A percentile compares a stretch with the other conserved stretches of the same genome.
Evolutionary conservation across 2,888 invertebrate species (phyloP).

Genomic region (Drosophila setosimentum): DNA sequence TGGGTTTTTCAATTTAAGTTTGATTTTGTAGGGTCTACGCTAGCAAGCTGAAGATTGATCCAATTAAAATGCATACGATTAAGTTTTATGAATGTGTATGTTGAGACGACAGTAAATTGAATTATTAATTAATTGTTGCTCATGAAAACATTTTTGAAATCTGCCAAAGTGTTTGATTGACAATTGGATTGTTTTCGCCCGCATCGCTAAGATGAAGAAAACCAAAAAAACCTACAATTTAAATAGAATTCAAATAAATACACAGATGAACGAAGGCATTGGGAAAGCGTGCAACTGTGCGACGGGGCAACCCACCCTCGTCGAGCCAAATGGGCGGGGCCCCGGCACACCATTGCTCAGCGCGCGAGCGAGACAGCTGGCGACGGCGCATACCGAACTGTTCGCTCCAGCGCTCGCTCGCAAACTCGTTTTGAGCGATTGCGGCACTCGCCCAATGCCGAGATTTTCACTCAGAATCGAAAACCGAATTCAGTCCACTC

Average conservation of each 20-base stretch:
- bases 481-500: slow-evolving; percentile 47
- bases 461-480: slow-evolving; percentile 69
- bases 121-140: slow-evolving; percentile 61
- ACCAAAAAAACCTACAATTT: background rate
- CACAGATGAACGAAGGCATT: background rate
- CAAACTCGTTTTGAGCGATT: slow-evolving; percentile 63
- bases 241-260: slow-evolving; percentile 23
- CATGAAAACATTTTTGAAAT: slow-evolving; percentile 37
- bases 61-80: slow-evolving; percentile 38
- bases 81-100: slow-evolving; percentile 52
- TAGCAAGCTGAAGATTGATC: slow-evolving; percentile 1
- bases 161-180: slow-evolving; percentile 50
- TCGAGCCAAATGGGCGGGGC: slow-evolving; percentile 49
- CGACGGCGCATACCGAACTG: slow-evolving; percentile 13
- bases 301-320: slow-evolving; percentile 51
- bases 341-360: slow-evolving; percentile 51
- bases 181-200: slow-evolving; percentile 39
- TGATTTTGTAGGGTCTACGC: background rate
- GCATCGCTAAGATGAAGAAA: slow-evolving; percentile 12
- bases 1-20: slow-evolving; percentile 29
- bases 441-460: slow-evolving; percentile 53
- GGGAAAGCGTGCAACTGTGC: background rate
- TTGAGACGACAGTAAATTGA: slow-evolving; percentile 28
- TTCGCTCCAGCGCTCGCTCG: slow-evolving; percentile 28
- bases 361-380: slow-evolving; percentile 31